Conservation (phyloP, 2,797 vertebrate genomes). For the Nyctalus aviator region DNA sequence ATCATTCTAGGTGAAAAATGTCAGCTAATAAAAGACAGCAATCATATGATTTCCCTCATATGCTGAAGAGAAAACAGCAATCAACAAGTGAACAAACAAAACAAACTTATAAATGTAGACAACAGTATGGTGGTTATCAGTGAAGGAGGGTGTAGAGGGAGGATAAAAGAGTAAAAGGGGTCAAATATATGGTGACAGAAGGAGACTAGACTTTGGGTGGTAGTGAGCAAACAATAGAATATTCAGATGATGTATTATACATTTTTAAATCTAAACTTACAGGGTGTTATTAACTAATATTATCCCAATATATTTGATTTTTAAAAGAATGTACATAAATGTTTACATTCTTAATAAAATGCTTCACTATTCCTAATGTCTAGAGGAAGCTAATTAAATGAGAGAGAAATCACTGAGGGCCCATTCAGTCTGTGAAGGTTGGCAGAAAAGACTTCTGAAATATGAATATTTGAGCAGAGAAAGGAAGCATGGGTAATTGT, state of each 20-base stretch:
- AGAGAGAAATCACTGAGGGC: background rate
- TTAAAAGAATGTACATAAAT: background rate
- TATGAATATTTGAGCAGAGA: background rate
- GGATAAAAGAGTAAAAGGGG: background rate
- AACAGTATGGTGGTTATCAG: background rate
- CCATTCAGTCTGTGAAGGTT: background rate
- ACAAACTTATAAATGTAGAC: background rate
- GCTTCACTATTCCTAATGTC: background rate
- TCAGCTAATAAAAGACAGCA: background rate
- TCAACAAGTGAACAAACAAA: background rate
- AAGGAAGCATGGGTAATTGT: background rate
- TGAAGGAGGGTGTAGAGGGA: background rate
- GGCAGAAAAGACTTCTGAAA: background rate
- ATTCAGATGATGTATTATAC: background rate
- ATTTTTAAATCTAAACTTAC: background rate
- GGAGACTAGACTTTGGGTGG: background rate
- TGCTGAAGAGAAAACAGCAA: background rate
- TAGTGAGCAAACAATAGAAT: background rate
- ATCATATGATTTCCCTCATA: background rate
- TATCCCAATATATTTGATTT: background rate
- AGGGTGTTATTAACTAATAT: background rate
- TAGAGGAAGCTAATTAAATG: background rate
- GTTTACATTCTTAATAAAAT: background rate
- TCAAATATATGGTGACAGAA: background rate
- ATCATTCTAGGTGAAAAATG: background rate